Base-by-base conservation (phyloP, 2,113 vertebrate genomes). In the Vanacampus margaritifer region DNA sequence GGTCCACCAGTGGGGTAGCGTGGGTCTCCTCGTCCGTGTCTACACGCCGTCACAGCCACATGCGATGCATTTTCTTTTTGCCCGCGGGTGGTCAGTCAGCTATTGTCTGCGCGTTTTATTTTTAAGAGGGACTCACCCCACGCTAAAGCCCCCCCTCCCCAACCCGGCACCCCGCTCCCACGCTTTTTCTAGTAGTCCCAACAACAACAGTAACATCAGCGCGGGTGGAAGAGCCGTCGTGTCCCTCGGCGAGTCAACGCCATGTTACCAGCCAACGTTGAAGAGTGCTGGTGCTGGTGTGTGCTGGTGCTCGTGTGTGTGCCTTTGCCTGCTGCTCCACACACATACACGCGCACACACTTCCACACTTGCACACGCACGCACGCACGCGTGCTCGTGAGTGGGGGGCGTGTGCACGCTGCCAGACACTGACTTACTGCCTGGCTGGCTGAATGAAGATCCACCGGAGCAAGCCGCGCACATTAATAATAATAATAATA, bases 241-340 rank as follows among this genome's bases (percentile, higher is more conserved):
- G 89, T 89, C 89, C 89, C 84, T 87, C 90, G 84, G 86, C 88
- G 87, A 86, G 88, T 83, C 90, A 91, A 91, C 92, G 92, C 92
- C 92, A 93, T 93, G 91, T 92, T 93, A 89, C 88, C 80, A 88
- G 82, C 87, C 82, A 90, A 82, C 83, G 86, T 86, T 32, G 46
- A 35, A 51, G 36, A 41, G 59, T 50, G 48, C 28, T 17, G 23
- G 51, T 23, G 12, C 23, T 8, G 23, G 23, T 14, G 51, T 11
- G 28, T 51, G 54, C 80, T 83, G 75, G 84, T 75, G 68, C 64
- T 84, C 74, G n/a, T n/a, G 28, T 51, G 54, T 83, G 79, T 85
- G 86, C 67, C 87, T 89, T 89, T 84, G 67, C 79, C 80, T 83
- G 75, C 84, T 75, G 68, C 64, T 84, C 74, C 63, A 75, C 81